Evolutionary conservation across 2,797 vertebrate species (phyloP), one percentile per base, ranked within the genome.

Genomic region (Thunnus albacares): DNA sequence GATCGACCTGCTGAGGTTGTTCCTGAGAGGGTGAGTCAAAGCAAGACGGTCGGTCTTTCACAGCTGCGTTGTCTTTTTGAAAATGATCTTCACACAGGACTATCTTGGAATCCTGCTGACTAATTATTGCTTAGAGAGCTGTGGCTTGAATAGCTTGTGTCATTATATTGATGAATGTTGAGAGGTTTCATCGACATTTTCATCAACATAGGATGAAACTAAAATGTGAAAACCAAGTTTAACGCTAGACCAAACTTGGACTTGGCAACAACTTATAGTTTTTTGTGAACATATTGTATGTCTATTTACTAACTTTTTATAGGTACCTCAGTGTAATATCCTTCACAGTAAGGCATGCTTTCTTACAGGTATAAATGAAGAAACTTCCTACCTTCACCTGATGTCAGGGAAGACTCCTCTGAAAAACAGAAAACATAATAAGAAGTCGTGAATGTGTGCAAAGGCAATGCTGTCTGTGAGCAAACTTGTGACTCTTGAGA

Each of bases 21-120:
- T 89, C 91, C 97, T 97, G 84, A 80, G 88, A 91, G 82, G 57
- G 66, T 4, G 73, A 77, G 84, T 57, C 66, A 84, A 87, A 90
- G 81, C 43, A 80, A 88, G 83, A 87, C 35, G 74, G 63, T 89
- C 33, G 64, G 56, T 49, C 38, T 71, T 71, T 53, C 60, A 75
- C 57, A 60, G 77, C 63, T 67, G 75, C 65, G 17, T 51, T 51
- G 45, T 61, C 64, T 49, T 80, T 80, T 84, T 63, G 84, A 59
- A 88, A 81, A 87, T 72, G 26, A 67, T 71, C 55, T 59, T 61
- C 28, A 26, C 53, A 71, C 33, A 61, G 71, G 64, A 57, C 12
- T 51, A 59, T 77, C 72, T 38, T 22, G 57, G 64, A 74, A 65
- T 66, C 74, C 56, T 51, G 72, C 86, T 76, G 87, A 71, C 51